Conservation (phyloP, 2,888 invertebrate genomes). For the Pelosia muscerda region DNA sequence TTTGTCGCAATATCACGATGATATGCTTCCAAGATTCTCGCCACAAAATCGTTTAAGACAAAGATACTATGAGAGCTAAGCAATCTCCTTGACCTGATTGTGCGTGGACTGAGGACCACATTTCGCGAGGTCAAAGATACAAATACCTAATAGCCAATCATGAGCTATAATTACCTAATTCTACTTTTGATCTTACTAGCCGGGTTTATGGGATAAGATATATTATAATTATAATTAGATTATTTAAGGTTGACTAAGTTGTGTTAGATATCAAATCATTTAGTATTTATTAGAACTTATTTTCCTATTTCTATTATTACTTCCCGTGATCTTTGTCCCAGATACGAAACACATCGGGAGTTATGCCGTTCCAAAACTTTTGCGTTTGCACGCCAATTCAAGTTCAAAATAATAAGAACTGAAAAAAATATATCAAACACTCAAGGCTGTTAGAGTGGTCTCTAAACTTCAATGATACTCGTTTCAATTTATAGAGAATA, state of each 20-base stretch:
- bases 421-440: not conserved
- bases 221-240: too few species aligned
- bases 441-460: not conserved
- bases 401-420: too few species aligned
- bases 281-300: not conserved
- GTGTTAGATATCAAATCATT: not conserved
- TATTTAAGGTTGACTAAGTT: too few species aligned
- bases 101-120: slow-evolving; percentile 40
- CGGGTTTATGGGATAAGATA: not conserved
- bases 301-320: too few species aligned
- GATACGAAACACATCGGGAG: too few species aligned
- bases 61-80: slow-evolving; percentile 41
- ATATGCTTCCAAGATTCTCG: not conserved
- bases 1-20: not conserved
- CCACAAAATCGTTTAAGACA: slow-evolving; percentile 31
- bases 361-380: too few species aligned
- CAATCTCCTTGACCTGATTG: slow-evolving; percentile 62
- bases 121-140: slow-evolving; percentile 34
- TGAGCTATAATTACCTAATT: slow-evolving; percentile 36
- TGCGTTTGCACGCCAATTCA: too few species aligned
- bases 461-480: not conserved
- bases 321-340: too few species aligned
- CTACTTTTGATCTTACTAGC: slow-evolving; percentile 22
- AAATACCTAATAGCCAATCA: slow-evolving; percentile 36
- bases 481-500: not conserved